Evolutionary conservation across 2,113 vertebrate genomes (phyloP), one percentile per base, ranked within the genome.

Genomic region (Cinclus mexicanus): DNA sequence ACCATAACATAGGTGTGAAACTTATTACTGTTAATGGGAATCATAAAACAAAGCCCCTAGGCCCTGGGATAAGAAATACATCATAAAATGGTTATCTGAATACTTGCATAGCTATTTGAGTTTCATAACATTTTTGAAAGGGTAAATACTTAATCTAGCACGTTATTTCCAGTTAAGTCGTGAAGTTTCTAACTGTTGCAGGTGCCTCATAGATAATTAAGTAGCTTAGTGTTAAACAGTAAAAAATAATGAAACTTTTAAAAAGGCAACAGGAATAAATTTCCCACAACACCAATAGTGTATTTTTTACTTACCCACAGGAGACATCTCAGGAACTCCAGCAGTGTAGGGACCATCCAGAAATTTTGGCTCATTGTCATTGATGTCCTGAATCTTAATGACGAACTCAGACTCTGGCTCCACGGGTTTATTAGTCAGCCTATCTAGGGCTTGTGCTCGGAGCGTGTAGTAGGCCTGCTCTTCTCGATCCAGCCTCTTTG

Each of bases 321-420:
- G 99, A 75, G 99, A 99, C 99, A 99, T 99, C 95, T 99, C 99
- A 0, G 99, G 99, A 70, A 99, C 99, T 41, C 98, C 98, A 17
- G 99, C 99, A 23, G 98, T 97, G 80, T 99, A 99, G 2, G 99
- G 99, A 6, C 99, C 99, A 39, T 99, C 99, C 72, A 99, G 97
- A 97, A 99, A 99, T 84, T 98, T 99, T 63, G 99, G 99, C 63
- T 99, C 99, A 16, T 99, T 99, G 97, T 99, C 99, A 41, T 99
- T 99, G 98, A 99, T 99, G 97, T 99, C 99, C 97, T 99, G 99
- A 87, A 99, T 99, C 94, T 99, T 99, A 96, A 99, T 99, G 95
- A 99, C 98, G 67, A 99, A 99, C 89, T 99, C 98, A 0, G 99
- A 99, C 92, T 98, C 98, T 4, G 99, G 99, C 93, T 99, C 99